Conservation (phyloP, 1,140 invertebrate species). For the Paracyclopina nana region DNA sequence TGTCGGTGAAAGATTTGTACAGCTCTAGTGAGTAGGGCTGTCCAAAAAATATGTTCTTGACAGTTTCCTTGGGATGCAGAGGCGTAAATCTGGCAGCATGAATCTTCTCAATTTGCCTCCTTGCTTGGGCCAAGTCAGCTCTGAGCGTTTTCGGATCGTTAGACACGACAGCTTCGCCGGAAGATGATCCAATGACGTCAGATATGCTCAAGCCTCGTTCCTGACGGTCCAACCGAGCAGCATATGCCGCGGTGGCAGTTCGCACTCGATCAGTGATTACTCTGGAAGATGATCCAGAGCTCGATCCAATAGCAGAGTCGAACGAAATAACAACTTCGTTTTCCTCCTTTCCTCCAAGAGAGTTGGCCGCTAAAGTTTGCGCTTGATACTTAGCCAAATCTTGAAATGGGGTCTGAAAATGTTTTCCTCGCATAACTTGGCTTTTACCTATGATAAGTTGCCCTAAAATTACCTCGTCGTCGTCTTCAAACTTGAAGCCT, state of each 20-base stretch:
- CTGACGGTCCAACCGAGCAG: too few species aligned
- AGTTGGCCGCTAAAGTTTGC: background rate
- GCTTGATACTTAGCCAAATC: constrained; percentile 11
- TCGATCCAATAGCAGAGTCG: too few species aligned
- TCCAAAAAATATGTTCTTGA: background rate
- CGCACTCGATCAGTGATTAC: too few species aligned
- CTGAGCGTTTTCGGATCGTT: too few species aligned
- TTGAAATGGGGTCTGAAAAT: constrained; percentile 7
- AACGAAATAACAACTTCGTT: constrained; percentile 1
- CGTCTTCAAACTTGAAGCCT: constrained; percentile 7
- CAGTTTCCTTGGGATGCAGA: constrained; percentile 4
- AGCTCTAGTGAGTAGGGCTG: constrained; percentile 4
- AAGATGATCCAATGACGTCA: too few species aligned
- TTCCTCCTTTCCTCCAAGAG: background rate
- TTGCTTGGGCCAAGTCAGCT: background rate
- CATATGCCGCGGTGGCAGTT: too few species aligned
- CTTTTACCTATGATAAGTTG: background rate
- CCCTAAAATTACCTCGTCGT: background rate
- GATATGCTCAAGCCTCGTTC: too few species aligned
- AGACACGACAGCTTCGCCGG: too few species aligned
- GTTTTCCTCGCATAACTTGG: background rate
- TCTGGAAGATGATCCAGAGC: too few species aligned
- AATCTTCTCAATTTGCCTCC: background rate
- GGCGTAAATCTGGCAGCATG: background rate
- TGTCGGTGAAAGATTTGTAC: constrained; percentile 3